phyloP scores from a whole-genome alignment of 2,797 vertebrate species.

The Adelosebastes latens region DNA sequence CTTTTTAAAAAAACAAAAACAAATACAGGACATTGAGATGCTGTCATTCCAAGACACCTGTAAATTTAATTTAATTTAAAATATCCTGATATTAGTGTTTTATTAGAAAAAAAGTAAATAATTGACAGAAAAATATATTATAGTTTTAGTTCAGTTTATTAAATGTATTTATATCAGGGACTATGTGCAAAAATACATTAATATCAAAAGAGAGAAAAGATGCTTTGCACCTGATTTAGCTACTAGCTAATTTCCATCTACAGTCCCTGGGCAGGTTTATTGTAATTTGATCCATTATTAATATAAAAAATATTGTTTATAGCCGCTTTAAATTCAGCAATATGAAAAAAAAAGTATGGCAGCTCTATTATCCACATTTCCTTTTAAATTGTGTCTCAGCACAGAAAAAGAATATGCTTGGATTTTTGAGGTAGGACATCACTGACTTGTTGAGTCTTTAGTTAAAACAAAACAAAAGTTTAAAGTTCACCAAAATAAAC shows the following conservation, averaged over 20 bases:
- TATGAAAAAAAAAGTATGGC: not conserved
- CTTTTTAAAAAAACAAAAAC: not conserved
- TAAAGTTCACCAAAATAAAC: not conserved
- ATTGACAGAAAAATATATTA: not conserved
- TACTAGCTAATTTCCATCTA: too few species aligned
- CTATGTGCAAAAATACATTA: not conserved
- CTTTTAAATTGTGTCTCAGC: not conserved
- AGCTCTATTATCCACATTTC: not conserved
- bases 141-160: not conserved
- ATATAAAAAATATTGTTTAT: not conserved
- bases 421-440: not conserved
- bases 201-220: too few species aligned
- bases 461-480: not conserved
- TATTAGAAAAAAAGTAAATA: not conserved
- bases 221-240: too few species aligned
- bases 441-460: not conserved
- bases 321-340: not conserved
- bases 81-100: not conserved
- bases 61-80: not conserved
- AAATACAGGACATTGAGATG: not conserved
- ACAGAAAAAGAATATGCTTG: not conserved
- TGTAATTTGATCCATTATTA: too few species aligned
- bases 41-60: not conserved
- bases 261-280: too few species aligned
- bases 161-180: not conserved